Conservation (phyloP, 2,888 invertebrate genomes). For the Pinctada fucata region DNA sequence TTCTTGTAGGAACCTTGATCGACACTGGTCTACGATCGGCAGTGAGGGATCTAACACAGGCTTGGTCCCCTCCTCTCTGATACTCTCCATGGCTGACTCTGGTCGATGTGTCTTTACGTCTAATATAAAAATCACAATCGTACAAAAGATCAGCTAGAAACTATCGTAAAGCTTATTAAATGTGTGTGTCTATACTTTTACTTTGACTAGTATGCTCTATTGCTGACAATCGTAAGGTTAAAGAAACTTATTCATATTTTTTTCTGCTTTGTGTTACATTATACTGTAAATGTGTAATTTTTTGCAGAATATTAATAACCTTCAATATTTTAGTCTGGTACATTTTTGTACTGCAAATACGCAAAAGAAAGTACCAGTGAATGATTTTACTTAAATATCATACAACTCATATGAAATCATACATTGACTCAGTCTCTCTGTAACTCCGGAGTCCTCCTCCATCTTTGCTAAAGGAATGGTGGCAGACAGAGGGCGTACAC, state of each 20-base stretch:
- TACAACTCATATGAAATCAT: not conserved
- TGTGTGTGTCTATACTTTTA: no score
- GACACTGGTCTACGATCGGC: constrained; percentile 59
- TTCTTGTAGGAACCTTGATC: constrained; percentile 48
- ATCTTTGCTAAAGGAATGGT: not conserved
- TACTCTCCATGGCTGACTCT: not conserved
- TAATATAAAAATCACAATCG: not conserved
- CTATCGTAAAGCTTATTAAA: not conserved
- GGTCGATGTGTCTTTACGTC: constrained; percentile 24
- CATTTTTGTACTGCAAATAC: no score
- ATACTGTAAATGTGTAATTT: no score
- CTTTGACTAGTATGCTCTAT: no score
- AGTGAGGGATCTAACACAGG: constrained; percentile 59
- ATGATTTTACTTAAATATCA: no score
- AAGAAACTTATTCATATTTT: no score
- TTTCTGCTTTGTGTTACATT: no score
- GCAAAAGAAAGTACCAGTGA: no score
- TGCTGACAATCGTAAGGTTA: no score
- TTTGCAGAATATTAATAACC: no score
- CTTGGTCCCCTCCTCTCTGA: constrained; percentile 20
- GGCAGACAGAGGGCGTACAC: constrained; percentile 12
- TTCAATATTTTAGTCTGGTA: no score
- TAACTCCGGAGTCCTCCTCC: constrained; percentile 15
- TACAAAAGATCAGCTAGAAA: not conserved
- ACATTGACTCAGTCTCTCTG: constrained; percentile 30